Base-by-base conservation (phyloP, 2,797 vertebrate species). In the Micrastur ruficollis region DNA sequence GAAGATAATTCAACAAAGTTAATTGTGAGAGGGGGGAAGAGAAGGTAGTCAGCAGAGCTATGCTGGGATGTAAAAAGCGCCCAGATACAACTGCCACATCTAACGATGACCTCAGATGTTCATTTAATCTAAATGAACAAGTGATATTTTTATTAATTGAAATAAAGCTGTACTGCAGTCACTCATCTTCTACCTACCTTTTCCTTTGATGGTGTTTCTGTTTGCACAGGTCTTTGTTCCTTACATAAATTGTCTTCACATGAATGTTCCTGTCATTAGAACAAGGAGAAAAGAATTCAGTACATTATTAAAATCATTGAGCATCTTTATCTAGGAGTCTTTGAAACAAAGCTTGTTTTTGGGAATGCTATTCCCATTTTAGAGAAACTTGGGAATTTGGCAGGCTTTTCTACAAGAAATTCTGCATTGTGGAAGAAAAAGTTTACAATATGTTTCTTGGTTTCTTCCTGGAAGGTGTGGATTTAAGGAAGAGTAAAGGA, bases 211-310 rank as follows among this genome's bases (percentile, higher is more conserved):
- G 80, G 52, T 23, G 85, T 53, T 79, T 97, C 97, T 67, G 74
- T 44, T 72, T 93, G 96, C 11, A 71, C 38, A 13, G 7, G 22
- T 8, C 91, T 97, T 85, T 96, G 97, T 19, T 98, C 98, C 49
- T 89, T 94, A 38, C 68, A 44, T 9, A 86, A 93, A 81, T 1
- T 73, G 62, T 79, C 91, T 59, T 94, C 89, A 96, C 98, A 98
- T 3, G 72, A 86, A 66, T 98, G 98, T 40, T 96, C 98, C 98
- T 98, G 95, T 16, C 86, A 83, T 84, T 46, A 47, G 88, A 91
- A 88, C 14, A 83, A 63, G 42, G 44, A 76, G 25, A 36, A 20
- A 71, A 85, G 2, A 42, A 49, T 3, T 32, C 34, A 53, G 52
- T 4, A 4, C 14, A 5, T 53, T 19, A 47, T 67, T 62, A 55